Conservation (phyloP, 1,140 invertebrate species). For the Marisa cornuarietis region DNA sequence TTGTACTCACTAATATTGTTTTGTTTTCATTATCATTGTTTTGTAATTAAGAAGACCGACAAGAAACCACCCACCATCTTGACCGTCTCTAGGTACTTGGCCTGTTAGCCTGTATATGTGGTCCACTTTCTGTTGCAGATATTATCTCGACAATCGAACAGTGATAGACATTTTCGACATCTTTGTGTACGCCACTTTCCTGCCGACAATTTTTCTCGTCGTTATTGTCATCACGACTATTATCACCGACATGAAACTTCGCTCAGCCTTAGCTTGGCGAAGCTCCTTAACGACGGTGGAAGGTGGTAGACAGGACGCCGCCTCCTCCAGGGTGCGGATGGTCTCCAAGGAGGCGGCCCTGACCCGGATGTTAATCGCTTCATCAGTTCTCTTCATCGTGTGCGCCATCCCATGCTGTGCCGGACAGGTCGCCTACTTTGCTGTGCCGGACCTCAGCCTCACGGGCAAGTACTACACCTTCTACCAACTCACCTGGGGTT, state of each 20-base stretch:
- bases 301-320: background rate
- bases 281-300: background rate
- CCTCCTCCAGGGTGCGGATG: background rate
- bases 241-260: background rate
- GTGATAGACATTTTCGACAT: background rate
- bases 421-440: background rate
- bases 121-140: background rate
- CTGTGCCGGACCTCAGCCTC: conserved; percentile 3
- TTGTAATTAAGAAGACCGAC: no score
- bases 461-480: background rate
- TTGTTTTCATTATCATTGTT: no score
- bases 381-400: conserved; percentile 2
- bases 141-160: background rate
- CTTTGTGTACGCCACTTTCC: background rate
- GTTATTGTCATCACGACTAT: background rate
- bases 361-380: background rate
- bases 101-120: no score
- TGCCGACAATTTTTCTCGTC: background rate
- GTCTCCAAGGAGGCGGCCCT: background rate
- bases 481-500: background rate
- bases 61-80: no score
- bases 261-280: background rate
- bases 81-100: no score
- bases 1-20: no score
- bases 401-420: background rate